Evolutionary conservation across 1,140 invertebrate genomes (phyloP).

Genomic region (Cephus cinctus): DNA sequence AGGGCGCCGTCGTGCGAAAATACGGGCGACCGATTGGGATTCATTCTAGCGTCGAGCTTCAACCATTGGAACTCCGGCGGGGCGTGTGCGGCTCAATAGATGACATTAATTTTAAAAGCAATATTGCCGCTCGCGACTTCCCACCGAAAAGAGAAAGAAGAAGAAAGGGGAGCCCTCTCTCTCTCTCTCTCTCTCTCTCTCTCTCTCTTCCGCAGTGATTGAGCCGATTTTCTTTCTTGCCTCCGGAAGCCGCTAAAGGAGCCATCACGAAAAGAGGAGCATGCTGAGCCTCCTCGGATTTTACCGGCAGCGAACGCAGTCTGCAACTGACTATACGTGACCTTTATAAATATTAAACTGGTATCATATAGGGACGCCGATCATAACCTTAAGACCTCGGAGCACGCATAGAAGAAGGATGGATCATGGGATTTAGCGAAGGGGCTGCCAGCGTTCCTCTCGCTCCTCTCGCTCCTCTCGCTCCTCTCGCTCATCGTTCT

Average conservation of each 20-base stretch:
- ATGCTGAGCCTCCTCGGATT: too few species aligned
- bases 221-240: too few species aligned
- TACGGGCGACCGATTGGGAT: constrained; percentile 17
- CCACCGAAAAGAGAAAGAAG: too few species aligned
- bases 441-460: constrained; percentile 23
- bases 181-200: too few species aligned
- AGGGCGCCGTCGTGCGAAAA: constrained; percentile 30
- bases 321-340: too few species aligned
- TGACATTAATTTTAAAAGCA: constrained; percentile 26
- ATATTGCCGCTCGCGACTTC: too few species aligned
- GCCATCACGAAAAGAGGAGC: too few species aligned
- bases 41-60: constrained; percentile 4
- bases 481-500: too few species aligned
- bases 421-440: constrained; percentile 32
- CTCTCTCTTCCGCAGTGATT: too few species aligned
- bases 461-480: constrained; percentile 26
- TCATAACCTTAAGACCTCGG: constrained; percentile 29
- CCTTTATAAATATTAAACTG: constrained; percentile 36
- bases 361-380: constrained; percentile 7
- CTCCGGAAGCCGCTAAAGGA: too few species aligned
- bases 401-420: constrained; percentile 28
- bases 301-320: too few species aligned
- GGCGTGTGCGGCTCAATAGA: constrained; percentile 7
- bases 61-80: neutral
- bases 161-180: too few species aligned